These are phyloP conservation scores for Cephus spinipes DNA, from an alignment of 2,888 invertebrate genomes.

Conservation along the genomic window DNA sequence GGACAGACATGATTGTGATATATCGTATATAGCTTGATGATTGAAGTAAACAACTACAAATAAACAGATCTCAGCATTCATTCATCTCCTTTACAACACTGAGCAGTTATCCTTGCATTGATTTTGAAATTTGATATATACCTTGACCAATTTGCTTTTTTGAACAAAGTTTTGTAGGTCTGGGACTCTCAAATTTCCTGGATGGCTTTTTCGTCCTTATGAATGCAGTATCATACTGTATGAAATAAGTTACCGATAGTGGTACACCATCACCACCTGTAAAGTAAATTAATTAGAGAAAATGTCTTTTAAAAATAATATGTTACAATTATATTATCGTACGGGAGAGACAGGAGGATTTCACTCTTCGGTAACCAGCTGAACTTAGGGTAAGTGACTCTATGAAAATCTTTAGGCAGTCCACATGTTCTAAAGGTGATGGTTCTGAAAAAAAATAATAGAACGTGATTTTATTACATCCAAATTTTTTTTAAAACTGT, in stretches of 20 bases:
- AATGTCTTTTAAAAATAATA: not conserved
- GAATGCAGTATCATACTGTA: conserved; percentile 67
- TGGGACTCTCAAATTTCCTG: conserved; percentile 61
- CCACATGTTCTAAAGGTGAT: conserved; percentile 53
- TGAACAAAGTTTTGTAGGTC: conserved; percentile 60
- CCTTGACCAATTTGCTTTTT: conserved; percentile 64
- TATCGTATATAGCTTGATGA: conserved; percentile 65
- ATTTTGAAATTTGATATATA: conserved; percentile 31
- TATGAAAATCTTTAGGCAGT: conserved; percentile 66
- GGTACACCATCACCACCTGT: conserved; percentile 46
- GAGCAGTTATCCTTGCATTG: not conserved
- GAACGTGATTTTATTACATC: not conserved
- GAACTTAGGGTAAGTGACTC: conserved; percentile 65
- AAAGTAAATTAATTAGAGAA: conserved; percentile 16
- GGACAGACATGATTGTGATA: conserved; percentile 57
- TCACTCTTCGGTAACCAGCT: conserved; percentile 65
- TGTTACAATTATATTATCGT: conserved; percentile 25
- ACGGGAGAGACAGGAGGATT: conserved; percentile 52
- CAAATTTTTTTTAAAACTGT: not conserved
- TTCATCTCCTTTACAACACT: not conserved
- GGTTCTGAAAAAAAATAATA: conserved; percentile 29
- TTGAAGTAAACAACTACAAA: conserved; percentile 66
- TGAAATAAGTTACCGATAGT: conserved; percentile 63
- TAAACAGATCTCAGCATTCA: not conserved
- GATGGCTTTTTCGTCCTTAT: conserved; percentile 50